Evolutionary conservation across 2,797 vertebrate species (phyloP).

Genomic region (Poecilia velifera): DNA sequence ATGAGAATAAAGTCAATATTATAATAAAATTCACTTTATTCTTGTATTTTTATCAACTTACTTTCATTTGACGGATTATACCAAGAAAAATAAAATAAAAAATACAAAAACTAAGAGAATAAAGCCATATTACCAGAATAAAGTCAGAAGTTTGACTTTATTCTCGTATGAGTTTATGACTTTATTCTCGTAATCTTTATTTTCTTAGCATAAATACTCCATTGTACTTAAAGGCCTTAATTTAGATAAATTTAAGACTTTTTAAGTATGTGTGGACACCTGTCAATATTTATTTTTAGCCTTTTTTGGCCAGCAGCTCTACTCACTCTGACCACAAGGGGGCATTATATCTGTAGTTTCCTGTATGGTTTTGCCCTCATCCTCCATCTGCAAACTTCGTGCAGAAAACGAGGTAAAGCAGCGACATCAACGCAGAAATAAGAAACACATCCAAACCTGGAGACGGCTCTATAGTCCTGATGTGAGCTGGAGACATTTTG

Average conservation of each 20-base stretch:
- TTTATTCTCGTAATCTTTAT: too few relatives aligned
- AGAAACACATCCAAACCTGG: not conserved
- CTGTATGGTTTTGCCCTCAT: not conserved
- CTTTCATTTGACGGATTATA: too few relatives aligned
- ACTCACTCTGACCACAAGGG: slow-evolving; percentile 31
- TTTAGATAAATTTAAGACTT: not conserved
- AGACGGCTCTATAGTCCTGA: not conserved
- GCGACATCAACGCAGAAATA: not conserved
- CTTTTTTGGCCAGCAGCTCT: not conserved
- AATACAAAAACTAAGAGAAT: too few relatives aligned
- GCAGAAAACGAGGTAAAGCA: not conserved
- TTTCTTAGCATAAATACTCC: not conserved
- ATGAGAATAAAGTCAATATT: too few relatives aligned
- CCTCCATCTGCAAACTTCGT: slow-evolving; percentile 19
- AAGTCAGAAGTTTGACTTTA: too few relatives aligned
- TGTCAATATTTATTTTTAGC: not conserved
- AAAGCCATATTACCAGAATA: too few relatives aligned
- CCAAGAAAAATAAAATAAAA: too few relatives aligned
- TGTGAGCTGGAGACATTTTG: not conserved
- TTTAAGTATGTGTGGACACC: not conserved
- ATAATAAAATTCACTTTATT: too few relatives aligned
- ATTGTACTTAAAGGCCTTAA: not conserved
- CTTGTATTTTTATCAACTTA: too few relatives aligned
- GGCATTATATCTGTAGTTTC: slow-evolving; percentile 27
- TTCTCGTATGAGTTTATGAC: too few relatives aligned